A percentile compares a stretch with the other conserved stretches of the same genome.
These are phyloP conservation scores for Allolobophora icterica DNA, from an alignment of 2,888 invertebrate species.

Conservation along the genomic window DNA sequence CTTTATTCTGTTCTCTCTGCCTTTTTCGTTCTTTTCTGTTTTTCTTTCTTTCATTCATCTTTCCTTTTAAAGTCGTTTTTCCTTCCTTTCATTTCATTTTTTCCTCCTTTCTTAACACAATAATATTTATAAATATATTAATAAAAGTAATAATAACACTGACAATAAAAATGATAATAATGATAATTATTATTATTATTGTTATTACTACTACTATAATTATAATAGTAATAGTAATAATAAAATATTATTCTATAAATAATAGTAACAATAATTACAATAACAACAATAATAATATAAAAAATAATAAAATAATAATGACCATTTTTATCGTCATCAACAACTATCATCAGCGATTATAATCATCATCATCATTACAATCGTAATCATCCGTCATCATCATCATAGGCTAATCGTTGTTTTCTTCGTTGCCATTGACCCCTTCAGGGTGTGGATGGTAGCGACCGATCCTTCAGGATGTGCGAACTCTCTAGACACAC, in stretches of 20 bases:
- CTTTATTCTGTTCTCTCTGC: too few relatives aligned
- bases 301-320: background rate
- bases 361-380: background rate
- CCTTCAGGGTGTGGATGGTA: background rate
- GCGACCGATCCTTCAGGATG: background rate
- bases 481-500: background rate
- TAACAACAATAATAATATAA: background rate
- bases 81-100: background rate
- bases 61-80: background rate
- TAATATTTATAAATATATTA: too few relatives aligned
- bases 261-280: too few relatives aligned
- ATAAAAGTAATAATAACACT: too few relatives aligned
- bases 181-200: background rate
- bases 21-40: background rate
- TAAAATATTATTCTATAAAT: too few relatives aligned
- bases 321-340: slow-evolving; percentile 5
- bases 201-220: too few relatives aligned
- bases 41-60: background rate
- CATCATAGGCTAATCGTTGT: slow-evolving; percentile 15
- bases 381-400: background rate
- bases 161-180: background rate
- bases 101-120: background rate
- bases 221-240: too few relatives aligned
- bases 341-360: background rate
- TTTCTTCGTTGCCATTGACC: background rate